phyloP scores from a whole-genome alignment of 23 tunicate species.

The Trididemnum clinides region DNA sequence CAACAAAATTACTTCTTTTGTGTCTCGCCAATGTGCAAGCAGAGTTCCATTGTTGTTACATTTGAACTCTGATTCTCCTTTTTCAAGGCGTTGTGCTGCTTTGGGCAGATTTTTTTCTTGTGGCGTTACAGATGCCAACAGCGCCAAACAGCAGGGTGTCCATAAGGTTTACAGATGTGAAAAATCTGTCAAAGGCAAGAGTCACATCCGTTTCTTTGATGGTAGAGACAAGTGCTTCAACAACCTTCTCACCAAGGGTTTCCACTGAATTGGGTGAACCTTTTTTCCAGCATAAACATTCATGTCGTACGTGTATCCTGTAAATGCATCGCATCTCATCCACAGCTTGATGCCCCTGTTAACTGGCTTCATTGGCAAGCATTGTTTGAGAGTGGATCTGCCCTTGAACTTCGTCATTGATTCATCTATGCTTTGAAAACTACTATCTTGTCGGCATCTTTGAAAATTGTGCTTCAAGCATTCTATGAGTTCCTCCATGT shows the following conservation, averaged over 20 bases:
- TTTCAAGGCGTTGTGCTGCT: background rate
- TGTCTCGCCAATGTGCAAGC: background rate
- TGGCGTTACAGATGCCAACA: background rate
- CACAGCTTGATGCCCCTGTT: background rate
- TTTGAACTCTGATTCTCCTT: conserved; percentile 17
- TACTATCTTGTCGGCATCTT: conserved; percentile 6
- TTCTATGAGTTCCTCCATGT: background rate
- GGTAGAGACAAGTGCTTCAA: background rate
- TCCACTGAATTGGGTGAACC: background rate
- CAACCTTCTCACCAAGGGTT: conserved; percentile 12
- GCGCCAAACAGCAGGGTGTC: background rate
- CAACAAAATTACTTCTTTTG: conserved; percentile 20
- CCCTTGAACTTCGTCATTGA: conserved; percentile 11
- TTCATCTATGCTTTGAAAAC: background rate
- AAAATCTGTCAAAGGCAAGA: conserved; percentile 29
- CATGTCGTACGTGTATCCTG: conserved; percentile 18
- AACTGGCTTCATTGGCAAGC: conserved; percentile 7
- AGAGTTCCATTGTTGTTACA: background rate
- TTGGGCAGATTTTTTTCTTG: conserved; percentile 23
- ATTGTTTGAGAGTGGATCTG: background rate
- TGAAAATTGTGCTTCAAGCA: conserved; percentile 10
- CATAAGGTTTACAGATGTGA: conserved; percentile 19
- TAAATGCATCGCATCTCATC: background rate
- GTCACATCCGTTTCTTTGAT: conserved; percentile 6
- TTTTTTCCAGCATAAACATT: conserved; percentile 16